These are phyloP conservation scores for Drosophila kanekoi DNA, from an alignment of 2,888 invertebrate genomes.

Conservation along the genomic window DNA sequence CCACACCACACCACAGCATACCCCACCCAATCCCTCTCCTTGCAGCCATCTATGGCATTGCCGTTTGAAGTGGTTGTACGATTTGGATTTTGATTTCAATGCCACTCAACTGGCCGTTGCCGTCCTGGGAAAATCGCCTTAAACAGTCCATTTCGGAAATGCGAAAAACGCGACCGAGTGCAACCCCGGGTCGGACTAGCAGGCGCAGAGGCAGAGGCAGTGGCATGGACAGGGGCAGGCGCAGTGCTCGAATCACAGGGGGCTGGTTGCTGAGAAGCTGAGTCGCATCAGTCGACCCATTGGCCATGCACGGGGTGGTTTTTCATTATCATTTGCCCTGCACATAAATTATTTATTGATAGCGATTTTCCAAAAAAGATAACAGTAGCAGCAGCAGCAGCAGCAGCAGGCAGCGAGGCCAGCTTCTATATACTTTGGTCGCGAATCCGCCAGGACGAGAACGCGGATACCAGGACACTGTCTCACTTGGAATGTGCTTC, in stretches of 20 bases:
- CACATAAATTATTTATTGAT: conserved; percentile 82
- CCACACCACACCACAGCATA: background rate
- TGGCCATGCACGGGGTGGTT: conserved; percentile 76
- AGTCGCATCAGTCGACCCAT: conserved; percentile 63
- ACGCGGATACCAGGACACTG: conserved; percentile 21
- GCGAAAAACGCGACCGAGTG: conserved; percentile 55
- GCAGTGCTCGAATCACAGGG: conserved; percentile 23
- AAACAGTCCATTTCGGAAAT: conserved; percentile 76
- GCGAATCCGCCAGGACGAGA: conserved; percentile 53
- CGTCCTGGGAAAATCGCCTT: conserved; percentile 79
- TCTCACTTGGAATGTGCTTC: conserved; percentile 43
- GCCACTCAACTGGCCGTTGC: conserved; percentile 74
- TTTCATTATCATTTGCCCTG: conserved; percentile 79
- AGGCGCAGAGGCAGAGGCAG: background rate
- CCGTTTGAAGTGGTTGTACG: conserved; percentile 75
- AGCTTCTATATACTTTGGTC: conserved; percentile 72
- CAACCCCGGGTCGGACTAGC: conserved; percentile 41
- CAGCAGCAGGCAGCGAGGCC: conserved; percentile 26
- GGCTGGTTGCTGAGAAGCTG: conserved; percentile 30
- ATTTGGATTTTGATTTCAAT: conserved; percentile 80
- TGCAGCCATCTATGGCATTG: conserved; percentile 4
- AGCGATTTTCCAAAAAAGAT: conserved; percentile 81
- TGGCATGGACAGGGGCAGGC: background rate
- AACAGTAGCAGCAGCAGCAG: conserved; percentile 46
- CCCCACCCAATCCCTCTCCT: background rate